A percentile compares a stretch with the other conserved stretches of the same genome.
These are phyloP conservation scores for Steinernema khuongi DNA, from an alignment of 1,140 invertebrate genomes.

Conservation along the genomic window DNA sequence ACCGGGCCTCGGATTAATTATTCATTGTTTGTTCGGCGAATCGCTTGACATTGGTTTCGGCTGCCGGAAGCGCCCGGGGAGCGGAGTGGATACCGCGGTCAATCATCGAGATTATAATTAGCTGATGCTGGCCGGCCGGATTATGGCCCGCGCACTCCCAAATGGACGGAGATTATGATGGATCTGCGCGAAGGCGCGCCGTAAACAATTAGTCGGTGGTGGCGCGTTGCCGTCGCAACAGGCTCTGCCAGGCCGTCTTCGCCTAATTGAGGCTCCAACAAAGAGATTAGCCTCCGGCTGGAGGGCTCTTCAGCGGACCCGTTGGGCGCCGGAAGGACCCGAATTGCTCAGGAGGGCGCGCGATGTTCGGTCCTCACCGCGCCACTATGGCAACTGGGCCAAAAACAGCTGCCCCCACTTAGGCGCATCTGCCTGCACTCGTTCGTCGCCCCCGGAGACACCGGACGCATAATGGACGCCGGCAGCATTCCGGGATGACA, in stretches of 20 bases:
- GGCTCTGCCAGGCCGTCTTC: neutral
- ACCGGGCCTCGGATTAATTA: slow-evolving; percentile 1
- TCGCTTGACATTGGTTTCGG: slow-evolving; percentile 8
- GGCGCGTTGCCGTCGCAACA: neutral
- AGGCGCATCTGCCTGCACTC: slow-evolving; percentile 1
- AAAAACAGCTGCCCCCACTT: slow-evolving; percentile 8
- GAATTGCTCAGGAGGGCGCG: neutral
- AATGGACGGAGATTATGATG: slow-evolving; percentile 12
- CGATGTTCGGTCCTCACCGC: neutral
- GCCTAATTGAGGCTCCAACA: slow-evolving; percentile 9
- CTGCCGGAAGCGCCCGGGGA: neutral
- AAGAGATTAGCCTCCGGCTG: neutral
- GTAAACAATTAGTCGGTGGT: slow-evolving; percentile 7
- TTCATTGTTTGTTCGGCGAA: slow-evolving; percentile 15
- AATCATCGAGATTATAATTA: slow-evolving; percentile 6
- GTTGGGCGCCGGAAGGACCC: neutral
- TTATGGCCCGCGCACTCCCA: neutral
- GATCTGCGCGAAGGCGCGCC: slow-evolving; percentile 14
- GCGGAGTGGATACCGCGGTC: neutral
- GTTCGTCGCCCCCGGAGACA: neutral
- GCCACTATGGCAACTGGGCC: neutral
- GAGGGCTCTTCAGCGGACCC: neutral
- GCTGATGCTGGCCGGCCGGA: neutral
- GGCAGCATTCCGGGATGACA: neutral
- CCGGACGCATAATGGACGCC: neutral